Base-by-base conservation (phyloP, 2,797 vertebrate species). In the Oreonectes daqikongensis region DNA sequence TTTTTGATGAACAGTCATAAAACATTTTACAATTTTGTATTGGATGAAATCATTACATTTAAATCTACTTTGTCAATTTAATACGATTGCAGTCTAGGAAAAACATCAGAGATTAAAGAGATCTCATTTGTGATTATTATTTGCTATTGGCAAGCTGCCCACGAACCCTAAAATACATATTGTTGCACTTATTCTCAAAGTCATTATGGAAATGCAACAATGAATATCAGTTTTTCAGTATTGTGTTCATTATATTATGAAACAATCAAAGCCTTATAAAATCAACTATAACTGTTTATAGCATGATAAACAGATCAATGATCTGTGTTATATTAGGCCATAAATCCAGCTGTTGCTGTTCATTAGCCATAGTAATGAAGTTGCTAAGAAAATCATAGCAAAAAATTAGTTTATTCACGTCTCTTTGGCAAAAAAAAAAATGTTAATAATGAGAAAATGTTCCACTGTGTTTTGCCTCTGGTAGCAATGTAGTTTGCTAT, bases 311-410 rank as follows among this genome's bases (percentile, higher is more conserved):
- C 77, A 89, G 55, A 72, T 48, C 57, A 89, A 91, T 90, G 88
- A 90, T 86, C 82, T 88, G 89, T 87, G 78, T 30, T 82, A 77
- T 60, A 77, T 89, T 89, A 88, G 84, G 81, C 76, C 79, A 84
- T 90, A 86, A 82, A 89, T 88, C 81, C 78, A 60, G 46, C 6
- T 44, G 67, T 66, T 84, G 78, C 69, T 78, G 77, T 75, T 86
- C 84, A 88, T 90, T 89, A 87, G 87, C 82, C 69, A 73, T 75
- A 82, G 83, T 82, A 66, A 75, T 81, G 85, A 35, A 42, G 40
- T 12, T 42, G 40, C 40, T 42, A 10, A 35, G 35, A 35, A 72
- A 82, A 85, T 44, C 11, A 3, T 78, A 57, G 80, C 79, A 85
- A 40, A 26, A 20, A 42, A 42, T 69, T 4, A 64, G 40, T 84